Conservation (phyloP, 2,888 invertebrate genomes). For the Trachelus troglodyta region DNA sequence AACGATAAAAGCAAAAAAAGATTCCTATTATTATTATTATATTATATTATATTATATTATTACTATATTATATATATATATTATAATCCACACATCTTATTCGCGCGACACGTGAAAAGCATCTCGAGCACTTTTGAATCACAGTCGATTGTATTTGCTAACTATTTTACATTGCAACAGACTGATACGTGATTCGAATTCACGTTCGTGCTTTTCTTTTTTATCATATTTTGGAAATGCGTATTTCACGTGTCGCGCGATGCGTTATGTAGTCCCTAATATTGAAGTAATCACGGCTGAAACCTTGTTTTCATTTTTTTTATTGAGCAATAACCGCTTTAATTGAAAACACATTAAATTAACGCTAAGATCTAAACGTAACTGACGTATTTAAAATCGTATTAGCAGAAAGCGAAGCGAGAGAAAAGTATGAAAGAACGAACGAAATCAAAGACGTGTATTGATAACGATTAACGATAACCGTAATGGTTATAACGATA, state of each 20-base stretch:
- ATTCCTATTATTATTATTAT: conserved; percentile 39
- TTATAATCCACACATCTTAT: conserved; percentile 1
- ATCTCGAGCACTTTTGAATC: background rate
- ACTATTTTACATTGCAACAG: background rate
- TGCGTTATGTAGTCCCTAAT: conserved; percentile 7
- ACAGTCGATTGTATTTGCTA: background rate
- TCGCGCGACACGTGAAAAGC: conserved; percentile 1
- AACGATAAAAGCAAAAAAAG: conserved; percentile 24
- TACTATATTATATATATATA: conserved; percentile 17
- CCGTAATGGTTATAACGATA: background rate
- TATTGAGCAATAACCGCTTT: background rate
- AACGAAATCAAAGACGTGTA: background rate
- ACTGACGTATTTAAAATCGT: background rate
- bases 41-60: conserved; percentile 28
- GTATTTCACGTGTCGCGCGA: background rate
- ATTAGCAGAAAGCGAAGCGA: background rate
- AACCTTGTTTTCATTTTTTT: background rate
- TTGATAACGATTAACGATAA: background rate
- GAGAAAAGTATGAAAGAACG: background rate
- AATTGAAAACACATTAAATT: background rate
- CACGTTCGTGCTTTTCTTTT: background rate
- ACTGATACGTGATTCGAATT: background rate
- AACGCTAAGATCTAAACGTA: background rate
- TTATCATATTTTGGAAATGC: background rate
- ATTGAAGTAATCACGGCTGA: conserved; percentile 3